A percentile compares a stretch with the other conserved stretches of the same genome.
phyloP scores from a whole-genome alignment of 2,113 vertebrate genomes.

The Saccopteryx bilineata region DNA sequence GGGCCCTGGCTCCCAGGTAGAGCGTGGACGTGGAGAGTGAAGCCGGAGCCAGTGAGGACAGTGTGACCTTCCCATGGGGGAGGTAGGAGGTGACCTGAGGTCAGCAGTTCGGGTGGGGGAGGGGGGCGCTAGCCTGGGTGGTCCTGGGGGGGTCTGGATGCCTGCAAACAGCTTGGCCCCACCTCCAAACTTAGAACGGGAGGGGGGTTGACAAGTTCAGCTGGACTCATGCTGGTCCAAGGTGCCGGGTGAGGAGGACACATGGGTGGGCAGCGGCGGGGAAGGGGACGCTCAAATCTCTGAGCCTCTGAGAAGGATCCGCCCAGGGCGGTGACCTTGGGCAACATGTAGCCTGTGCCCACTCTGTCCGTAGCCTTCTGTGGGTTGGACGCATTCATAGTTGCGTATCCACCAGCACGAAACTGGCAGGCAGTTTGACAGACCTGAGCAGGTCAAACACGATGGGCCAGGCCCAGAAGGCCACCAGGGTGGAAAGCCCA shows the following conservation, averaged over 20 bases:
- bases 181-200: neutral
- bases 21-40: neutral
- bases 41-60: neutral
- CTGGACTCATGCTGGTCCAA: too few relatives aligned
- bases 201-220: too few relatives aligned
- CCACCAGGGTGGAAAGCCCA: too few relatives aligned
- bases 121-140: neutral
- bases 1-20: neutral
- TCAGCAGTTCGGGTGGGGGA: too few relatives aligned
- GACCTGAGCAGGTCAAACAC: too few relatives aligned
- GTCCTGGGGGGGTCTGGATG: neutral
- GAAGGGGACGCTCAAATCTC: neutral
- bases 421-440: too few relatives aligned
- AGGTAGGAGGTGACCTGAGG: too few relatives aligned
- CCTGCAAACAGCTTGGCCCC: neutral
- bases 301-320: neutral
- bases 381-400: too few relatives aligned
- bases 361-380: neutral
- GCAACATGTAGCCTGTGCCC: neutral
- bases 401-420: neutral
- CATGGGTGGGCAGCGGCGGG: accelerated
- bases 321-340: neutral
- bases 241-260: too few relatives aligned
- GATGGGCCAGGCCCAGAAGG: too few relatives aligned
- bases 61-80: neutral